These are phyloP conservation scores for Sphaerophoria taeniata DNA, from an alignment of 2,888 invertebrate genomes.

Conservation along the genomic window DNA sequence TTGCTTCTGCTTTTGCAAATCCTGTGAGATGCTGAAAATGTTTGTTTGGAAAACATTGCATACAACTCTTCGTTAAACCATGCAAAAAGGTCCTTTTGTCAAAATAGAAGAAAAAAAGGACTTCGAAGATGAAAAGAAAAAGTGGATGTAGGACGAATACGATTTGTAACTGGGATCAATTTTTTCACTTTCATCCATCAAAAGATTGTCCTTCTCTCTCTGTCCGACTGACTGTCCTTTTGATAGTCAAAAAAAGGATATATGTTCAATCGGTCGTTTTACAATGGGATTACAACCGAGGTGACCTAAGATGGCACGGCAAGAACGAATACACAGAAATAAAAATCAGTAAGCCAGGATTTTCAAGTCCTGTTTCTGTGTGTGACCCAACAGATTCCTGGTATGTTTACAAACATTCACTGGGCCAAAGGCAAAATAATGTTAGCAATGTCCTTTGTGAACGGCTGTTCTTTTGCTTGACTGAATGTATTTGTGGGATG, in stretches of 20 bases:
- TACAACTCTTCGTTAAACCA: slow-evolving; percentile 17
- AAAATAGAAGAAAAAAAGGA: not conserved
- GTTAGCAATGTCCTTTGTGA: slow-evolving; percentile 60
- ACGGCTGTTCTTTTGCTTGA: slow-evolving; percentile 32
- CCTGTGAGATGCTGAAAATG: slow-evolving; percentile 28
- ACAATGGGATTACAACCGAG: slow-evolving; percentile 56
- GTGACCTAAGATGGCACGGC: slow-evolving; percentile 30
- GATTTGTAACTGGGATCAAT: slow-evolving; percentile 71
- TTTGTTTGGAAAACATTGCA: slow-evolving; percentile 73
- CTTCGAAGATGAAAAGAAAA: not conserved
- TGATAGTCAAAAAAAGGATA: slow-evolving; percentile 48
- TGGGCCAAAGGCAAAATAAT: slow-evolving; percentile 62
- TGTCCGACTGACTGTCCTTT: slow-evolving; percentile 58
- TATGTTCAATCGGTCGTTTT: slow-evolving; percentile 63
- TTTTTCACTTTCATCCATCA: slow-evolving; percentile 73
- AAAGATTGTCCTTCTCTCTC: slow-evolving; percentile 41
- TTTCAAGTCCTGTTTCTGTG: slow-evolving; percentile 40
- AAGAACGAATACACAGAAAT: slow-evolving; percentile 27
- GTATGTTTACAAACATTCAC: slow-evolving; percentile 69
- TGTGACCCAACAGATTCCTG: slow-evolving; percentile 36
- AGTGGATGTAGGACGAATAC: slow-evolving; percentile 53
- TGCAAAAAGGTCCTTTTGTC: slow-evolving; percentile 51
- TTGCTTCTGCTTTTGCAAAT: slow-evolving; percentile 4
- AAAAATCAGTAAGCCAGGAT: slow-evolving; percentile 37
- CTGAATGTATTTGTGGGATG: slow-evolving; percentile 69